Conservation (phyloP, 1,140 invertebrate species). For the Diabrotica undecimpunctata region DNA sequence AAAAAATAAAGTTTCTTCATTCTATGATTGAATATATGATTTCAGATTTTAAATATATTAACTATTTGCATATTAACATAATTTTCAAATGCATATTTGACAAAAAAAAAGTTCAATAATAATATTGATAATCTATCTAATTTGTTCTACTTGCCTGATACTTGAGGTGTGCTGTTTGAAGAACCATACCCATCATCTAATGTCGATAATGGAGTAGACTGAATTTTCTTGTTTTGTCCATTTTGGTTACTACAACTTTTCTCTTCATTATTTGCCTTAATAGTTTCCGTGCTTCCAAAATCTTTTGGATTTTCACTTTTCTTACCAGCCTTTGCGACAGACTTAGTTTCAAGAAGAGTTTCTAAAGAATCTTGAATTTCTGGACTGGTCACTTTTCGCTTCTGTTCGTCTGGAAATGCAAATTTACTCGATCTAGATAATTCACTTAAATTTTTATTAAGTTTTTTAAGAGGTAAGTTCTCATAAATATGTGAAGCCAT, state of each 20-base stretch:
- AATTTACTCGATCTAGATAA: conserved; percentile 21
- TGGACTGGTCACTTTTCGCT: conserved; percentile 23
- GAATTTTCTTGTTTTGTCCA: conserved; percentile 30
- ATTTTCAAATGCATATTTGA: too few relatives aligned
- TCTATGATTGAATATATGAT: too few relatives aligned
- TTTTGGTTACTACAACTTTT: conserved; percentile 21
- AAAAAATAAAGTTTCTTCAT: too few relatives aligned
- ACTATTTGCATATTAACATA: too few relatives aligned
- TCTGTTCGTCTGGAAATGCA: conserved; percentile 13
- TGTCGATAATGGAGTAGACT: conserved; percentile 44
- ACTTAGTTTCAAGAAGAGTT: conserved; percentile 28
- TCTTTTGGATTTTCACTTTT: conserved; percentile 16
- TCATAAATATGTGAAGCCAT: conserved; percentile 34
- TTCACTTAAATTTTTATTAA: conserved; percentile 23
- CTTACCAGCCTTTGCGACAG: conserved; percentile 28
- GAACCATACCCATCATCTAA: conserved; percentile 54
- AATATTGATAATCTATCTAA: too few relatives aligned
- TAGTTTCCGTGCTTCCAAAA: conserved; percentile 34
- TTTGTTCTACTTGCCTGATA: conserved; percentile 46
- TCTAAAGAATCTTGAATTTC: conserved; percentile 2
- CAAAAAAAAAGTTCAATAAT: too few relatives aligned
- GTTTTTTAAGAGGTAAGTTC: conserved; percentile 37
- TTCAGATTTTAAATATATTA: too few relatives aligned
- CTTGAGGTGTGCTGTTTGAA: conserved; percentile 53
- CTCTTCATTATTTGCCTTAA: conserved; percentile 21